Base-by-base conservation (phyloP, 2,888 invertebrate species). In the Pasiphila rectangulata region DNA sequence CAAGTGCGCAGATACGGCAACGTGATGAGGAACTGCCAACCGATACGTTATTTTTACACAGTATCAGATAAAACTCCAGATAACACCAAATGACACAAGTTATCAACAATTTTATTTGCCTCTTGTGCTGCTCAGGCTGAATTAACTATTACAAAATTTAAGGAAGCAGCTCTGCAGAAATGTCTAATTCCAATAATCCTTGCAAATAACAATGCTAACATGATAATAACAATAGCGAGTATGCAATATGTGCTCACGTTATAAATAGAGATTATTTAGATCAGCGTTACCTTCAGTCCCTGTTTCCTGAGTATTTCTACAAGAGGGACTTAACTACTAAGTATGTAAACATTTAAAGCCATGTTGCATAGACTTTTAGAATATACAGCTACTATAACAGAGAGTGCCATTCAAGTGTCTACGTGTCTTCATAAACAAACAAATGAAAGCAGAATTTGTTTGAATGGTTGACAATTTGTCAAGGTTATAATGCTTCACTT, bases 1-100 rank as follows among this genome's bases (percentile, higher is more conserved):
- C 86, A 77, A 86, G 64, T 69, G 70, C 73, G 71, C 73, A 77
- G 74, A 76, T 75, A 71, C 63, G 61, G 59, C 69, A 67, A 71
- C 69, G 70, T 69, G 74, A 75, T 67, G 72, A 68, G 67, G 68
- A 72, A 70, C 69, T 69, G 68, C 63, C 64, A 63, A 72, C 49
- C 41, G 27, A 29, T 29, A 74, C 61, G 62, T 54, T 32, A 64
- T 62, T 61, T 63, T 64, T 58, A 61, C 61, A 51, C 61, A 59
- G 47, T 64, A 67, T 66, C 64, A 57, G 72, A 73, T 72, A 72
- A 69, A 59, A 54, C 49, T 50, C 44, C 43, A 64, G 65, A 69
- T 67, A 67, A 64, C 30, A 43, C 36, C 45, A 55, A 61, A 59
- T 57, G 58, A 35, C 53, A 54, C 37, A 46, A 51, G 41, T 51